Percentiles rank a stretch among this genome's conserved stretches.
These are phyloP conservation scores for Festucalex cinctus DNA, from an alignment of 2,113 vertebrate genomes.

Conservation along the genomic window DNA sequence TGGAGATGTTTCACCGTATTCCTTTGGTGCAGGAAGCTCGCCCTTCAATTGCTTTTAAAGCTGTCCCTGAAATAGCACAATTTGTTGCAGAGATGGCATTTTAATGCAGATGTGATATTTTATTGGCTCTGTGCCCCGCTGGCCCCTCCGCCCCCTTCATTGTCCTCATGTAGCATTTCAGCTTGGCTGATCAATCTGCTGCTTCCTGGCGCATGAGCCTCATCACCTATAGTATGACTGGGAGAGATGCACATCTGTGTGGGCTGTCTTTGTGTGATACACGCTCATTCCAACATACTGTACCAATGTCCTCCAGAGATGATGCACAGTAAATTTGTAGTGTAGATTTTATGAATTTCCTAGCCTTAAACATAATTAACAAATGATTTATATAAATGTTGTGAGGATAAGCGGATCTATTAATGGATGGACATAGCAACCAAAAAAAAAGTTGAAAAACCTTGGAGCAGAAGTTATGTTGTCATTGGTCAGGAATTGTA, in stretches of 20 bases:
- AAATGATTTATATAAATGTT: too few relatives aligned
- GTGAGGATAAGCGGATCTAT: too few relatives aligned
- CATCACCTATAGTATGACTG: constrained; percentile 29
- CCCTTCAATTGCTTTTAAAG: constrained; percentile 74
- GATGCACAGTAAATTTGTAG: too few relatives aligned
- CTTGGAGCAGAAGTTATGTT: too few relatives aligned
- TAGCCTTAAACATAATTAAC: too few relatives aligned
- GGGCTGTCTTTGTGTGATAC: constrained; percentile 24
- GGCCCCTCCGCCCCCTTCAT: not conserved
- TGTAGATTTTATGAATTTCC: too few relatives aligned
- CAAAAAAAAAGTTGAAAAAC: too few relatives aligned
- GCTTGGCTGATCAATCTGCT: constrained; percentile 47
- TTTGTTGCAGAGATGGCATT: constrained; percentile 59
- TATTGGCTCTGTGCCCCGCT: constrained; percentile 43
- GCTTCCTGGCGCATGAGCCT: constrained; percentile 46
- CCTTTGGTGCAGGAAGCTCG: constrained; percentile 71
- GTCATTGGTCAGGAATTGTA: too few relatives aligned
- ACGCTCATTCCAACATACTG: constrained; percentile 27
- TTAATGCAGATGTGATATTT: constrained; percentile 73
- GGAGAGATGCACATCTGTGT: constrained; percentile 22
- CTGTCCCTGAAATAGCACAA: constrained; percentile 70
- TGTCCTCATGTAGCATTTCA: constrained; percentile 9
- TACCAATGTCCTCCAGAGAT: constrained; percentile 28
- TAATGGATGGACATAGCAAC: too few relatives aligned
- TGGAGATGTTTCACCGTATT: constrained; percentile 70